Base-by-base conservation (phyloP, 2,113 vertebrate genomes). In the Ibidorhyncha struthersii region DNA sequence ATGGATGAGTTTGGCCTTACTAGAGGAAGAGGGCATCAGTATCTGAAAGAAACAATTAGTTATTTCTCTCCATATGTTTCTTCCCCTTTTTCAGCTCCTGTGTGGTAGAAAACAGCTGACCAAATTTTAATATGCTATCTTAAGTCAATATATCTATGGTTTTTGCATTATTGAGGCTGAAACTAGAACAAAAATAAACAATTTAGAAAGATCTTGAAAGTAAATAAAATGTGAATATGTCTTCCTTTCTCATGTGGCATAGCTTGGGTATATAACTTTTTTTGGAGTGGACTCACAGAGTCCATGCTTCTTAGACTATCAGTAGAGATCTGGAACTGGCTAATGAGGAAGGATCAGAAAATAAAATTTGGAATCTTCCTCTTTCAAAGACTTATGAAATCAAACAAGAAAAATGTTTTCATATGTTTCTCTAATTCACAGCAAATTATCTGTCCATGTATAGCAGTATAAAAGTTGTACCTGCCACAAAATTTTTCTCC, bases 241-340 rank as follows among this genome's bases (percentile, higher is more conserved):
- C 7, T 62, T 82, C 22, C 11, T 80, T 91, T 88, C 19, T 80
- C n/a, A 72, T 19, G 4, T 21, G 21, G 2, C 4, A 9, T 26
- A 56, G 4, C 2, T 49, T 56, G 9, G 2, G 5, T 1, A 0
- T 9, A 26, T 21, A 61, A 32, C 3, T 25, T 27, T 41, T 50
- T 81, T 47, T 52, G 5, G 12, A 63, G 7, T 23, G 3, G 21
- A 26, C 18, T 63, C 30, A 29, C 5, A 74, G 12, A 40, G 4
- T 8, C 2, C 7, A 10, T 50, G 12, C 13, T 47, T 6, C 47
- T 79, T 32, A 66, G 12, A 40, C 13, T 38, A 3, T 30, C 29
- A 32, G 8, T 4, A 50, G 8, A 14, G 3, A 55, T 36, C 17
- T 56, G n/a, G 22, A 69, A 61, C 5, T 52, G n/a, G 12, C 1